phyloP scores from a whole-genome alignment of 2,113 vertebrate genomes.

The Amphilophus citrinellus region DNA sequence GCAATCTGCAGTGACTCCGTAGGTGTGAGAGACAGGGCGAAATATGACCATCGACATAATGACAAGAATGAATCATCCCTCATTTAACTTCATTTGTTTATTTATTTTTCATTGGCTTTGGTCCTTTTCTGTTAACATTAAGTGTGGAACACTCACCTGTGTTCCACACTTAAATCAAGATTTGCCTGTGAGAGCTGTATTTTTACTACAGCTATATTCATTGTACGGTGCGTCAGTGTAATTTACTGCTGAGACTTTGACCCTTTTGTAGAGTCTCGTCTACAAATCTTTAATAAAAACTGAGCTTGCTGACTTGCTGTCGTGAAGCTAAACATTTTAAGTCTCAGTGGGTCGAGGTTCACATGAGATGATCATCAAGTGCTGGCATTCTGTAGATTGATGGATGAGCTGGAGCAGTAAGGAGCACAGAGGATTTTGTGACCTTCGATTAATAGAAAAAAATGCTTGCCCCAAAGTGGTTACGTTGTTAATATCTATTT shows the following conservation, averaged over 20 bases:
- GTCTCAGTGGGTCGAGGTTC: not conserved
- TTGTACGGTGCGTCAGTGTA: not conserved
- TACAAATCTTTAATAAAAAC: conserved; percentile 9
- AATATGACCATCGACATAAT: not conserved
- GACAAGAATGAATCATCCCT: not conserved
- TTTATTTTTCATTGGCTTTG: not conserved
- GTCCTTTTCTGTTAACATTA: not conserved
- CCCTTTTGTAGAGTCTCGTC: not conserved
- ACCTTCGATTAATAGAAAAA: not conserved
- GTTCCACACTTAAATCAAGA: not conserved
- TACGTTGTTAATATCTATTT: rapidly evolving
- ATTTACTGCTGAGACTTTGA: conserved; percentile 8
- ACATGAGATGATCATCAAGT: conserved; percentile 4
- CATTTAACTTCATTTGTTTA: not conserved
- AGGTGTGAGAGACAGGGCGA: not conserved
- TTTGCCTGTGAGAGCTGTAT: not conserved
- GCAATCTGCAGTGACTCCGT: conserved; percentile 9
- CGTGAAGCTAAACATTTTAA: not conserved
- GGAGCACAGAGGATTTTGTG: not conserved
- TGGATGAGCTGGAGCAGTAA: not conserved
- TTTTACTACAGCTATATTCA: not conserved
- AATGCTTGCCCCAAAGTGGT: not conserved
- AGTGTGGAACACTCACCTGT: too few species aligned
- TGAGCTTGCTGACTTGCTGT: not conserved
- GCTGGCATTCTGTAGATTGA: not conserved